Percentiles rank a stretch among this genome's conserved stretches.
These are phyloP conservation scores for Peromyscus melanophrys DNA, from an alignment of 2,797 vertebrate species.

Conservation along the genomic window DNA sequence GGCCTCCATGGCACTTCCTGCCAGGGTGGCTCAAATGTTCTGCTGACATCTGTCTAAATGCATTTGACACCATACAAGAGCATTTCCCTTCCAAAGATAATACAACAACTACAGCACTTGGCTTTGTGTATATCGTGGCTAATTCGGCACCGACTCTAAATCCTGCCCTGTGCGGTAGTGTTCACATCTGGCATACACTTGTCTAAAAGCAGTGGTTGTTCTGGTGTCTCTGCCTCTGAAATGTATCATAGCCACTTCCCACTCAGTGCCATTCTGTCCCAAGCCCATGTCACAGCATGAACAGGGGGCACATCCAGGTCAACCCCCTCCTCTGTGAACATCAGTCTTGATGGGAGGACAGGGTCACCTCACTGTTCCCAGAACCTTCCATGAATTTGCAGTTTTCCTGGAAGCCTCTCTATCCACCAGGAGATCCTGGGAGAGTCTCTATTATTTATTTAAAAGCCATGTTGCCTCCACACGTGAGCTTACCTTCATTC, in stretches of 20 bases:
- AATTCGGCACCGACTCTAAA: conserved; percentile 13
- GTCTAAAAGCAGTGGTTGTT: neutral
- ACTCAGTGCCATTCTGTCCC: neutral
- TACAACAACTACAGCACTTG: neutral
- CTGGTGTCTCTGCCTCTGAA: neutral
- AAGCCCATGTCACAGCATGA: neutral
- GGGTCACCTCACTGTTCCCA: neutral
- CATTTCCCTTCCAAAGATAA: neutral
- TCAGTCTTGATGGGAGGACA: neutral
- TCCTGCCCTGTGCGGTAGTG: neutral
- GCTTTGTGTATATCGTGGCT: neutral
- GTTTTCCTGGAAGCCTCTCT: neutral
- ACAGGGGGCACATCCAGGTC: neutral
- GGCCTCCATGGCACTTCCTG: neutral
- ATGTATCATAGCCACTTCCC: neutral
- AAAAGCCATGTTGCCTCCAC: neutral
- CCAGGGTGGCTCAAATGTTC: neutral
- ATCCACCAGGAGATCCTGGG: neutral
- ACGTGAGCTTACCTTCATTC: neutral
- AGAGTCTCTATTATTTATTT: too few species aligned
- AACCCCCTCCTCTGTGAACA: neutral
- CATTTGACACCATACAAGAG: neutral
- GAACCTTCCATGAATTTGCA: neutral
- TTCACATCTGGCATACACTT: neutral
- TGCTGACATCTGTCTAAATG: neutral